Conservation (phyloP, 2,888 invertebrate species). For the Lithophane leautieri region DNA sequence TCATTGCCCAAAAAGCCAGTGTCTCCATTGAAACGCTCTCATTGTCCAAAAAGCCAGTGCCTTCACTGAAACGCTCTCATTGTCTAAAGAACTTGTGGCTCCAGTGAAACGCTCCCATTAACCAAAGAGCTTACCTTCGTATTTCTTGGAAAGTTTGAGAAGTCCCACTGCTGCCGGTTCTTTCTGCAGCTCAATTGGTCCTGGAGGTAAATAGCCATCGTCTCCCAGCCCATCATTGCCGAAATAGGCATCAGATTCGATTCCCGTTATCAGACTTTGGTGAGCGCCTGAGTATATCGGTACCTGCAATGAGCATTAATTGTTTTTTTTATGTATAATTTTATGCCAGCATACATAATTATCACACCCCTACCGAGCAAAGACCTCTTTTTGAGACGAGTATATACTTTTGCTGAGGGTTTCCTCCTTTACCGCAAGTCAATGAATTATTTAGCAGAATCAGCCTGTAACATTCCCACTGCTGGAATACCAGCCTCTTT, state of each 20-base stretch:
- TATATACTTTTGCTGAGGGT: background rate
- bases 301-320: conserved; percentile 87
- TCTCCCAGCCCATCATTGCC: conserved; percentile 93
- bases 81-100: background rate
- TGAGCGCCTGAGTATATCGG: conserved; percentile 92
- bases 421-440: background rate
- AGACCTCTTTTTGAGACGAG: background rate
- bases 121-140: conserved; percentile 78
- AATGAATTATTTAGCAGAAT: background rate
- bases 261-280: conserved; percentile 77
- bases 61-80: too few relatives aligned
- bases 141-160: conserved; percentile 88
- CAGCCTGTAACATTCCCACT: background rate
- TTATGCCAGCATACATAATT: background rate
- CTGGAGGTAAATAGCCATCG: conserved; percentile 71
- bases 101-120: background rate
- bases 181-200: conserved; percentile 76
- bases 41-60: too few relatives aligned
- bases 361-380: background rate
- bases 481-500: background rate
- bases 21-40: background rate
- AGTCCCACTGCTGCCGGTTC: conserved; percentile 91
- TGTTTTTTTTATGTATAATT: background rate
- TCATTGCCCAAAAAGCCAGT: background rate
- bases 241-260: conserved; percentile 80